Evolutionary conservation across 2,888 invertebrate genomes (phyloP), one percentile per base, ranked within the genome.

Genomic region (Brenthis ino): DNA sequence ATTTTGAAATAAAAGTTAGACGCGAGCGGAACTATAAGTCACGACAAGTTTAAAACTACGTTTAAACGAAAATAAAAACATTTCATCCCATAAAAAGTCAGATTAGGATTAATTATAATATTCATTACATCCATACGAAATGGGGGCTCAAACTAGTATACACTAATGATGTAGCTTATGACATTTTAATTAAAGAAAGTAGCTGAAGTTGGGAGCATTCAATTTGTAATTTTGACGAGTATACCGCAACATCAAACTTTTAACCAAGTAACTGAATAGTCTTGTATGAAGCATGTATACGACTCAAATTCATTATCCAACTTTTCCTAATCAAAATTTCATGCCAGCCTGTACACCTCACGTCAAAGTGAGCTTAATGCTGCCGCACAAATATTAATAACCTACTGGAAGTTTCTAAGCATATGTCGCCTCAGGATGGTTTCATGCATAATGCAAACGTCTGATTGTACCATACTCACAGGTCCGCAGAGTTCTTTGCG

Each of bases 401-500:
- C 68, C 68, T 63, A 65, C 69, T 66, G 63, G 67, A 74, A 70
- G 72, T 75, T 73, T 71, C 66, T 71, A 67, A 74, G 74, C 88
- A 88, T 87, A 83, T 87, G 89, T 84, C 87, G 86, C 84, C 81
- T 72, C 75, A 80, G 84, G 84, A 85, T 79, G 85, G 86, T 82
- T 86, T 88, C 88, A 92, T 92, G 90, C 90, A 91, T 91, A 87
- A 91, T 92, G 88, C 88, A 91, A 84, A 82, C 82, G 79, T 76
- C 84, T 91, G 91, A 91, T 92, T 91, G 91, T 87, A 83, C 80
- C 85, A 82, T 83, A 50, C 60, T 58, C 58, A 43, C 37, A 82
- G 82, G 77, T 73, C 83, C 82, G 85, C 63, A 63, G 67, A 69
- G 69, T 84, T 87, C 86, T 85, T 88, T 85, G 80, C 80, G 83